Conservation (phyloP, 53 echinoderm and acorn worm species). For the Holothuria leucospilota region DNA sequence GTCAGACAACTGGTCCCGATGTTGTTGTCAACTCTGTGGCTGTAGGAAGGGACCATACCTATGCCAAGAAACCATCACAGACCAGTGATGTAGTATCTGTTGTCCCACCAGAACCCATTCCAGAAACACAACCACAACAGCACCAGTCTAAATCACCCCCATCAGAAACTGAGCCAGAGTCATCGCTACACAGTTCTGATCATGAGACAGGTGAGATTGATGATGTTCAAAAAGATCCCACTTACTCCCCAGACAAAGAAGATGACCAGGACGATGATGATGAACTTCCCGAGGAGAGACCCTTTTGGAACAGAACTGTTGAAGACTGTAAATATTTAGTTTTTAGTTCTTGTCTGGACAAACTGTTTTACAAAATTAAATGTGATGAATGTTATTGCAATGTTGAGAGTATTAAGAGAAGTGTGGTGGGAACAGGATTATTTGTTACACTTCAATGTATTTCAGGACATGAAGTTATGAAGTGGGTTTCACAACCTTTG, state of each 20-base stretch:
- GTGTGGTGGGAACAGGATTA: not conserved
- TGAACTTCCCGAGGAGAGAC: conserved; percentile 10
- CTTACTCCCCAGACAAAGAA: conserved; percentile 3
- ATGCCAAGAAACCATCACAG: not conserved
- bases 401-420: not conserved
- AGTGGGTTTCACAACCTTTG: conserved; percentile 11
- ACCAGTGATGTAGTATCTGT: not conserved
- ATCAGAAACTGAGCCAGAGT: too few relatives aligned
- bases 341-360: conserved; percentile 17
- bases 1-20: not conserved
- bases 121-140: not conserved
- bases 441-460: conserved; percentile 9
- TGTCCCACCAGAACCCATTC: not conserved
- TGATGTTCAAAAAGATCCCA: not conserved
- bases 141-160: too few relatives aligned
- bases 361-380: not conserved
- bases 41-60: not conserved
- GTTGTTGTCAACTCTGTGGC: not conserved
- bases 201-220: not conserved
- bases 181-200: too few relatives aligned
- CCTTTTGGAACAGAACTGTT: not conserved
- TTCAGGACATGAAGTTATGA: not conserved
- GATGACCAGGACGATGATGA: conserved; percentile 6
- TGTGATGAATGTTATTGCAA: conserved; percentile 2
- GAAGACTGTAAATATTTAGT: conserved; percentile 15